Evolutionary conservation across 1,140 invertebrate genomes (phyloP).

Genomic region (Polyergus mexicanus): DNA sequence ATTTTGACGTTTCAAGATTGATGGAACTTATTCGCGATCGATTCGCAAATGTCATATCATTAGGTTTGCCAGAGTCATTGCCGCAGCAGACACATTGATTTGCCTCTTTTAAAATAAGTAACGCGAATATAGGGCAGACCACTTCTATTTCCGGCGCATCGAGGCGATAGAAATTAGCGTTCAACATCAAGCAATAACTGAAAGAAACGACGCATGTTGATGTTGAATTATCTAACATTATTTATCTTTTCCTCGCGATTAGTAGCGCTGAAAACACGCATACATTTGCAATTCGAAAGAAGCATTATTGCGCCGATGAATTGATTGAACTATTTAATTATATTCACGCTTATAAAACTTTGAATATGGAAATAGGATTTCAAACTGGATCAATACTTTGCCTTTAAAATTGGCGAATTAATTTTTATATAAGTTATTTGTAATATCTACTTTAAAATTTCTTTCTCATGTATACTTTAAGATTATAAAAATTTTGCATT

Average conservation of each 20-base stretch:
- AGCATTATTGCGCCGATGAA: conserved; percentile 15
- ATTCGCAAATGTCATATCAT: conserved; percentile 32
- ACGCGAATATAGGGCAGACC: conserved; percentile 47
- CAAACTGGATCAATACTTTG: too few species aligned
- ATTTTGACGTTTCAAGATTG: conserved; percentile 31
- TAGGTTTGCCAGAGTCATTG: conserved; percentile 32
- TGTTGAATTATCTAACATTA: conserved; percentile 52
- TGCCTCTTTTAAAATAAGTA: conserved; percentile 48
- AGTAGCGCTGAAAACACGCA: conserved; percentile 37
- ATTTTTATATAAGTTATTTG: too few species aligned
- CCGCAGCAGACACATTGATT: conserved; percentile 34
- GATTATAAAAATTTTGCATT: too few species aligned
- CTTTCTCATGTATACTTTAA: too few species aligned
- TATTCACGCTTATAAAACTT: too few species aligned
- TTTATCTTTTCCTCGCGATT: conserved; percentile 52
- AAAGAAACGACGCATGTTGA: conserved; percentile 48
- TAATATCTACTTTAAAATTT: too few species aligned
- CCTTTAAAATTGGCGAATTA: too few species aligned
- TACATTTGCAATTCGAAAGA: conserved; percentile 10
- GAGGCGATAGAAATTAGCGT: conserved; percentile 38
- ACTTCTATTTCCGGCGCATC: conserved; percentile 51
- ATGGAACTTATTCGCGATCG: conserved; percentile 25
- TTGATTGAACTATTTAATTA: neutral
- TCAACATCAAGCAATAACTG: conserved; percentile 26
- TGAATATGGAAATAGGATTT: too few species aligned